Evolutionary conservation across 2,797 vertebrate species (phyloP), one percentile per base, ranked within the genome.

Genomic region (Ctenochaetus hawaiiensis): DNA sequence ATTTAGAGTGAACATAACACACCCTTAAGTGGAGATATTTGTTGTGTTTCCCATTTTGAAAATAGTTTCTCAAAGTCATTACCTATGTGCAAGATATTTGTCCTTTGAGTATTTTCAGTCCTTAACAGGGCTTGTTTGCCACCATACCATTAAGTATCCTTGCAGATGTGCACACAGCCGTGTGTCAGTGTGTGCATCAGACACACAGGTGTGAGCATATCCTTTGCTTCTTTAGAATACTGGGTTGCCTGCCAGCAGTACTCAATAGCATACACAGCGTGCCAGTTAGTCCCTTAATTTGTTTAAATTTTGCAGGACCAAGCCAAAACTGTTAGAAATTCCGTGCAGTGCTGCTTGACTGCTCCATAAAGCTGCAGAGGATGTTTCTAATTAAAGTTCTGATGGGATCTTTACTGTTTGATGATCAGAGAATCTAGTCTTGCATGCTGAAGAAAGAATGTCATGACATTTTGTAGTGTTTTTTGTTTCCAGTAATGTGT

Each of bases 201-300:
- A 37, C 53, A 75, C 53, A 75, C 61, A 54, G 26, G 43, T 12
- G 20, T 26, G 16, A 71, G 60, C 82, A 58, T 52, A 47, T 59
- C 43, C 17, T 9, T 72, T 39, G 51, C 77, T 79, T 83, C 80
- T 83, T 69, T 84, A 78, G 85, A 79, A 81, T 72, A 79, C 82
- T 89, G 83, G 82, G 78, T 58, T 26, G 56, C 2, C 23, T 86
- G 90, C 90, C 89, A 92, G 67, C 64, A 72, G 67, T 64, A 68
- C 78, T 87, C 87, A 69, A 17, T 69, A 84, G 70, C 26, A 48
- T 83, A 82, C 59, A 67, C 84, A 34, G 30, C 11, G 10, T 92
- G 75, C 82, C 91, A 91, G 87, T 94, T 92, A 91, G 87, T 82
- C 75, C 73, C 82, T 89, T 86, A 75, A 83, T 90, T 92, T 89